Evolutionary conservation across 2,797 vertebrate genomes (phyloP), one percentile per base, ranked within the genome.

Genomic region (Thamnophis elegans): DNA sequence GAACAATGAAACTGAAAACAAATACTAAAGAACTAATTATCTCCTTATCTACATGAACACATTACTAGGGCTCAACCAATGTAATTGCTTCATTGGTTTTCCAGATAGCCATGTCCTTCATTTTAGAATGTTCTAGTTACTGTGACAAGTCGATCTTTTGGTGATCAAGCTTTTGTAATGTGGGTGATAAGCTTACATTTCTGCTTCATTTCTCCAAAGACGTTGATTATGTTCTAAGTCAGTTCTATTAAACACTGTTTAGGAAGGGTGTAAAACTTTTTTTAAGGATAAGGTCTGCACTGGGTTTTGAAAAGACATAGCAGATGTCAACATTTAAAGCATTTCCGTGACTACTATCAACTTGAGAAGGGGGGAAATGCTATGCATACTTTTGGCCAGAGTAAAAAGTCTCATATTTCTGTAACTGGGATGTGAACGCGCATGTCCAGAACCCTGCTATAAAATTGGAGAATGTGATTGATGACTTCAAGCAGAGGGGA

Each of bases 1-100:
- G 78, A n/a, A 22, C 28, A 65, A 90, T 36, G 60, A 87, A 60
- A 58, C 18, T 28, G 86, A 78, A 92, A n/a, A 59, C 42, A 36
- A 93, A 93, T 91, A 91, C 86, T 65, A 91, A 93, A 82, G 18
- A 73, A 86, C 36, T 42, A 58, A 36, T 32, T 32, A 42, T 60
- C 68, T 58, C 4, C 16, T 54, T 18, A 58, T 5, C 10, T 62
- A 16, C 68, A 85, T 59, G 5, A 36, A 47, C 9, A 14, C 25
- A 32, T 93, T 59, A 88, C 56, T n/a, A n/a, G 51, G 58, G 55
- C 82, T 88, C 6, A 6, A 28, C 73, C 36, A 87, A 32, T 55
- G 51, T 86, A 56, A 92, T 47, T 28, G 11, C 42, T 42, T 73
- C 60, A 32, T 47, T 93, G 82, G 58, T 65, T 73, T 88, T 93